phyloP scores from a whole-genome alignment of 1,140 invertebrate genomes.

The Penaeus chinensis region DNA sequence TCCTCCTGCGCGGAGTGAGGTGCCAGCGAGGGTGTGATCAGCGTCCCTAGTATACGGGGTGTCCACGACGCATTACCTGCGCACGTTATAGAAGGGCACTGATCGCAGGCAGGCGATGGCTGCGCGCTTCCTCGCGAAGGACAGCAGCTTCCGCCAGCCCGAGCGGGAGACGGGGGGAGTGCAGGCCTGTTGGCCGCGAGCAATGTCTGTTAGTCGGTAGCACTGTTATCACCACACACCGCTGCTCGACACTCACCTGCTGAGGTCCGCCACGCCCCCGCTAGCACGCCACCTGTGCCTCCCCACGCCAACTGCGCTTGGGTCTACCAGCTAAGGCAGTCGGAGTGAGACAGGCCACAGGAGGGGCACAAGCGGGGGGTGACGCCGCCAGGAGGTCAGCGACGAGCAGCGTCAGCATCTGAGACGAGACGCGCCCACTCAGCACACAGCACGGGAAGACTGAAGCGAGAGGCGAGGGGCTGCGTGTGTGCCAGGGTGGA shows the following conservation, averaged over 20 bases:
- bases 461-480: too few species aligned
- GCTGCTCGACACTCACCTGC: not conserved
- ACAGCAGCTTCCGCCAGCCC: slow-evolving; percentile 91
- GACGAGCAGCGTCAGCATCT: too few species aligned
- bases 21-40: not conserved
- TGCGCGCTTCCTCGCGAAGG: slow-evolving; percentile 92
- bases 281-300: not conserved
- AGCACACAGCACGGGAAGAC: too few species aligned
- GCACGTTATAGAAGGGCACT: slow-evolving; percentile 89
- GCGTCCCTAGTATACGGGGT: not conserved
- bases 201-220: slow-evolving; percentile 81
- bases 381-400: too few species aligned
- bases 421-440: too few species aligned
- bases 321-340: too few species aligned
- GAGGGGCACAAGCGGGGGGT: too few species aligned
- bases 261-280: not conserved
- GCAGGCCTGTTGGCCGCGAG: slow-evolving; percentile 98
- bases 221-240: slow-evolving; percentile 46
- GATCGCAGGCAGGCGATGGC: slow-evolving; percentile 95
- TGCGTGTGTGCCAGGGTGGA: too few species aligned
- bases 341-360: too few species aligned
- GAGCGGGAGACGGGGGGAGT: slow-evolving; percentile 97
- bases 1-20: not conserved
- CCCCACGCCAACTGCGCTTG: too few species aligned
- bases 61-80: slow-evolving; percentile 76